These are phyloP conservation scores for Falco biarmicus DNA, from an alignment of 2,797 vertebrate genomes.

Conservation along the genomic window DNA sequence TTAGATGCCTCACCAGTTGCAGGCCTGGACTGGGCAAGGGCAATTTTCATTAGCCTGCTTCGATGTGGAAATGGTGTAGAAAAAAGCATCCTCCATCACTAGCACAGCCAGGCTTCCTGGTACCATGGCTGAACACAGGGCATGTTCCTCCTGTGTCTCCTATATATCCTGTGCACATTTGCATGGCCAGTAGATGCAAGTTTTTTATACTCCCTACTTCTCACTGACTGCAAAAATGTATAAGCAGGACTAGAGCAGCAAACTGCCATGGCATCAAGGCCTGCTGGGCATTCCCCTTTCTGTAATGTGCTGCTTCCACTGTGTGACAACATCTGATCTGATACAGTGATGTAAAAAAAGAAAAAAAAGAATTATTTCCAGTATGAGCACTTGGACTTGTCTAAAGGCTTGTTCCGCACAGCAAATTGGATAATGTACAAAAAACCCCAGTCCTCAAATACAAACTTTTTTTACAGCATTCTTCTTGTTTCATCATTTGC, in stretches of 20 bases:
- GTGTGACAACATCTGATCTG: neutral
- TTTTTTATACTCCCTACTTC: neutral
- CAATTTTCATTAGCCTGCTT: neutral
- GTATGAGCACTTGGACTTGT: neutral
- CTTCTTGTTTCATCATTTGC: conserved; percentile 50
- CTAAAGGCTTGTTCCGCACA: neutral
- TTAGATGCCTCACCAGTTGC: neutral
- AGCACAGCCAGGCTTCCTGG: neutral
- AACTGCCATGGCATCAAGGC: neutral
- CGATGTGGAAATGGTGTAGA: neutral
- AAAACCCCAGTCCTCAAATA: neutral
- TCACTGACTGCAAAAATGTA: neutral
- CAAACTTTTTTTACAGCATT: neutral
- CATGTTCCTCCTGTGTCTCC: neutral
- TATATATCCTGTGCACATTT: neutral
- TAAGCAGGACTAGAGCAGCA: neutral
- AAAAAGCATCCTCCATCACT: neutral
- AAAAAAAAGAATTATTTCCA: neutral
- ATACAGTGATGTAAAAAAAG: neutral
- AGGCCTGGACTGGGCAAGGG: neutral
- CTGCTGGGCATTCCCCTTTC: neutral
- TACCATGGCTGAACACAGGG: neutral
- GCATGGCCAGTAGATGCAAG: neutral
- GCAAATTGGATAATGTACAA: neutral
- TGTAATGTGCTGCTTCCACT: neutral